phyloP scores from a whole-genome alignment of 1,140 invertebrate species.

The Eumeta japonica region DNA sequence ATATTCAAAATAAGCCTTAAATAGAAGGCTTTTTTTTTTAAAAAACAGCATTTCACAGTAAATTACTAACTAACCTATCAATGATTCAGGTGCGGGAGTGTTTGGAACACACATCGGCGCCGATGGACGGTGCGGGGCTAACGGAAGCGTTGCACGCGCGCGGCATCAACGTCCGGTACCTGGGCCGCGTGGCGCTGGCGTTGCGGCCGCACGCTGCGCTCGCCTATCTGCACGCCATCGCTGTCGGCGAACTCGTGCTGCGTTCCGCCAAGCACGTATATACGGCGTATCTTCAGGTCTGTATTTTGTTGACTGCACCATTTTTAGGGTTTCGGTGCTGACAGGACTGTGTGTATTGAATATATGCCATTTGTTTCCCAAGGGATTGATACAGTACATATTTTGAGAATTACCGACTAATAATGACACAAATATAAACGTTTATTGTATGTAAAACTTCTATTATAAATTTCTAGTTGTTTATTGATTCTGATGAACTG shows the following conservation, averaged over 20 bases:
- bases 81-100: constrained; percentile 80
- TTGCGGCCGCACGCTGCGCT: constrained; percentile 77
- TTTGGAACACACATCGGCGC: constrained; percentile 85
- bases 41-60: no score
- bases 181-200: constrained; percentile 83
- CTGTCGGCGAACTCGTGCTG: constrained; percentile 82
- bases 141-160: constrained; percentile 88
- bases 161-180: constrained; percentile 96
- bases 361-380: no score
- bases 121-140: constrained; percentile 94
- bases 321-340: no score
- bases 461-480: no score
- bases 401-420: no score
- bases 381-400: no score
- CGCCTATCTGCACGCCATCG: constrained; percentile 85
- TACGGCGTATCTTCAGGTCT: constrained; percentile 84
- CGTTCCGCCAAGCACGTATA: constrained; percentile 92
- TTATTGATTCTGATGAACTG: no score
- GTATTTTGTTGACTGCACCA: not conserved
- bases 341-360: no score
- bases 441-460: no score
- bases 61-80: not conserved
- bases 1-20: no score
- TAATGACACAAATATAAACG: no score
- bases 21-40: no score